Base-by-base conservation (phyloP, 2,113 vertebrate genomes). In the Aepyceros melampus region DNA sequence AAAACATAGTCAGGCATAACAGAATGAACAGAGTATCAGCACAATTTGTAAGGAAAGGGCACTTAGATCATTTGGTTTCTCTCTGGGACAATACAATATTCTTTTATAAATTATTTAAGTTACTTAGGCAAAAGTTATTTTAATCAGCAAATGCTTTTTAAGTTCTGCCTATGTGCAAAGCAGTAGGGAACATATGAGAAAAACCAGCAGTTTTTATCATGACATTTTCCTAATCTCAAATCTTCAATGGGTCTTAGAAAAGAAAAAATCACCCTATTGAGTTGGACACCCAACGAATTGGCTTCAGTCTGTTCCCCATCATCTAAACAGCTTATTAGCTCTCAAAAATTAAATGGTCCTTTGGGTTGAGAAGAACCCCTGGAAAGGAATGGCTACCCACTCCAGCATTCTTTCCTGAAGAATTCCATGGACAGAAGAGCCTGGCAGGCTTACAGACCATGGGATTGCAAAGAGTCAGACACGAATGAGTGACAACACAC, bases 81-180 rank as follows among this genome's bases (percentile, higher is more conserved):
- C 40, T 84, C 36, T 64, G 55, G 16, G 25, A 95, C 25, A 86
- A 81, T 47, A 14, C 51, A 93, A 10, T 29, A 91, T 55, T 23
- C 33, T 92, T 96, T 78, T 17, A 16, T 45, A 96, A 90, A 60
- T 94, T 97, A 97, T 79, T 82, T 94, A 97, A 93, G 92, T 87
- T 83, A 94, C 93, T 96, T 90, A 96, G 53, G 85, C 7, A 25
- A n/a, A 91, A 93, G 47, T 67, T 4, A 96, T 33, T 89, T 97
- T 64, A 92, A 93, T 94, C 16, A 94, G 91, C 71, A 58, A 88
- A 90, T 88, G 6, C 6, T 81, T 92, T 84, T 85, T 40, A 36
- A 92, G 33, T 78, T 90, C 33, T 96, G 17, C 49, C 17, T 88
- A 51, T 93, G 47, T 89, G 49, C 10, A 97, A 96, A 97, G 76